Evolutionary conservation across 2,888 invertebrate species (phyloP).

Genomic region (Stenchaetothrips biformis): DNA sequence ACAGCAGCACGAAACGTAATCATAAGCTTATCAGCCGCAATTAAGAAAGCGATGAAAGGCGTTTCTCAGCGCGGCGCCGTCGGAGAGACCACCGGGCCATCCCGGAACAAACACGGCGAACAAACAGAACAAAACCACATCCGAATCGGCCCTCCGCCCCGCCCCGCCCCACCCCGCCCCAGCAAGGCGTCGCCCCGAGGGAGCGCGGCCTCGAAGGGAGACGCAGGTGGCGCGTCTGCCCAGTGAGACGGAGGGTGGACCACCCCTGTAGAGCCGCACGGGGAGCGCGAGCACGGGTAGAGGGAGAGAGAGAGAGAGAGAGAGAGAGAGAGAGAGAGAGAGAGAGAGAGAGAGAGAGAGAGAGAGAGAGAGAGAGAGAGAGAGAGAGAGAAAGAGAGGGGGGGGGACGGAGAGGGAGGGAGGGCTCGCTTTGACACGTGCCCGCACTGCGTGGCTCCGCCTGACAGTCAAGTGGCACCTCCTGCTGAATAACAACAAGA

Average conservation of each 20-base stretch:
- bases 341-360: conserved; percentile 2
- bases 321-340: background rate
- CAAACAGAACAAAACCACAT: too few relatives aligned
- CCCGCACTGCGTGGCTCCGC: background rate
- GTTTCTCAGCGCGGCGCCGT: too few relatives aligned
- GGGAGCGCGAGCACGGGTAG: too few relatives aligned
- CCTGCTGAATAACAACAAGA: background rate
- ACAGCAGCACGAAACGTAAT: too few relatives aligned
- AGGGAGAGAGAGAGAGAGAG: background rate
- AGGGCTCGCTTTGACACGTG: background rate
- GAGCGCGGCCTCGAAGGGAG: background rate
- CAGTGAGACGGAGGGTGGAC: background rate
- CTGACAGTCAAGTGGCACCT: background rate
- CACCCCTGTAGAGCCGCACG: too few relatives aligned
- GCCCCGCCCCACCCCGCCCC: background rate
- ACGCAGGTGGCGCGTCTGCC: background rate
- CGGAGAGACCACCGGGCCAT: too few relatives aligned
- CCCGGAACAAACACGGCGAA: too few relatives aligned
- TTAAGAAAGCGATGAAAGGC: too few relatives aligned
- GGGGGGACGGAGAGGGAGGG: background rate
- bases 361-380: background rate
- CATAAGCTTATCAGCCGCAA: too few relatives aligned
- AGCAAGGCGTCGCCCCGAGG: background rate
- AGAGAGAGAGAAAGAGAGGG: background rate
- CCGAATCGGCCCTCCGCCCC: background rate